phyloP scores from a whole-genome alignment of 2,888 invertebrate species.

The Charanyca ferruginea region DNA sequence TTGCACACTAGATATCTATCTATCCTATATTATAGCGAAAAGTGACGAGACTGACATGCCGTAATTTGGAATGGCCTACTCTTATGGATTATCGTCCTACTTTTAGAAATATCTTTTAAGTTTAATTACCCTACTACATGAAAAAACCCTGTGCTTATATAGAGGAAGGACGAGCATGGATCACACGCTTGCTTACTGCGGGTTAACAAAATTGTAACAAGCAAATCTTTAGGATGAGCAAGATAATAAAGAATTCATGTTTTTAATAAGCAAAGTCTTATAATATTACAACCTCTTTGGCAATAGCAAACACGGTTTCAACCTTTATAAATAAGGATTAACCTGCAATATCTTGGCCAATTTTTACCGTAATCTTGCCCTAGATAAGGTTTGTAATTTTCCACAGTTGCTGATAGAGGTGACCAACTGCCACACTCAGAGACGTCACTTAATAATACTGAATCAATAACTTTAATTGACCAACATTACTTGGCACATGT shows the following conservation, averaged over 20 bases:
- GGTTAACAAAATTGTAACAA: conserved; percentile 1
- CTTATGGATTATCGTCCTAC: too few species aligned
- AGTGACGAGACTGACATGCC: background rate
- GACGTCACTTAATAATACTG: too few species aligned
- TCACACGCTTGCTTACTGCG: background rate
- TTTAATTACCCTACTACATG: background rate
- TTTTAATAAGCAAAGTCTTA: conserved; percentile 33
- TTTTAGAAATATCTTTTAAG: too few species aligned
- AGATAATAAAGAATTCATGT: conserved; percentile 7
- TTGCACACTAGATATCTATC: conserved; percentile 11
- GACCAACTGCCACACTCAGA: too few species aligned
- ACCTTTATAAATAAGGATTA: conserved; percentile 40
- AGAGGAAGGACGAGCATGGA: background rate
- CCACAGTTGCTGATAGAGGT: background rate
- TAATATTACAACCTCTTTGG: background rate
- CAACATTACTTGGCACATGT: too few species aligned
- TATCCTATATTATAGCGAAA: background rate
- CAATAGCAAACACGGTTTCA: conserved; percentile 1
- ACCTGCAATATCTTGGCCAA: conserved; percentile 13
- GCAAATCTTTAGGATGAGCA: background rate
- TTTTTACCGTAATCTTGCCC: conserved; percentile 27
- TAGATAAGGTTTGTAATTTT: conserved; percentile 8
- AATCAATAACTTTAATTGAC: too few species aligned
- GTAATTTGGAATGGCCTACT: background rate
- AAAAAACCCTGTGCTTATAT: background rate